Base-by-base conservation (phyloP, 2,888 invertebrate genomes). In the Eupithecia pulchellata region DNA sequence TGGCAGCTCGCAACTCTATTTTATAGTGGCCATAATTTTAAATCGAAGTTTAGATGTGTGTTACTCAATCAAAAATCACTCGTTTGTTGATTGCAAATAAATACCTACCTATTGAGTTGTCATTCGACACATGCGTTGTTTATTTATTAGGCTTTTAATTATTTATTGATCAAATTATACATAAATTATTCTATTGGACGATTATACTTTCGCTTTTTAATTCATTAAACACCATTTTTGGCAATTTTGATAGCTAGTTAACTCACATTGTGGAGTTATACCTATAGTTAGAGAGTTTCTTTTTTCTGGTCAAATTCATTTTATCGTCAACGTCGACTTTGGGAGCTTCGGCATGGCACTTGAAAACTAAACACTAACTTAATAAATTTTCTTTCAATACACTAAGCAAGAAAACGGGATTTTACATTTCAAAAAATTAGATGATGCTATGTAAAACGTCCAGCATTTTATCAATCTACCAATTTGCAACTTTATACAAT, bases 1-100 rank as follows among this genome's bases (percentile, higher is more conserved):
- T 17, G 20, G 25, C 58, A 42, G 9, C 29, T n/a, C 32, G 27
- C 17, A n/a, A n/a, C n/a, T 60, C n/a, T 30, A 60, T n/a, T 32
- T 27, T 63, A 32, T 62, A 65, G 27, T 60, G 36, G 34, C 47
- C 36, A 60, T 64, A 58, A 52, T 52, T 25, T 25, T 52, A 57
- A 57, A 29, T 29, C 2, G 29, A 8, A 29, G 29, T 29, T 17
- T 57, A 29, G 57, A 29, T 55, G 52, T 57, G 6, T 29, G 17
- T 57, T 57, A 29, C 57, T 17, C 17, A 57, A 57, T 57, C 6
- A 17, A 55, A 55, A 25, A 55, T 27, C 27, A 6, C 27, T 5
- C 14, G 14, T 6, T 55, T n/a, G n/a, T 8, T n/a, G 8, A n/a
- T 42, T 42, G 8, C 42, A n/a, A 8, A 42, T n/a, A n/a, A 39